phyloP scores from a whole-genome alignment of 2,888 invertebrate genomes.

The Meganola albula region DNA sequence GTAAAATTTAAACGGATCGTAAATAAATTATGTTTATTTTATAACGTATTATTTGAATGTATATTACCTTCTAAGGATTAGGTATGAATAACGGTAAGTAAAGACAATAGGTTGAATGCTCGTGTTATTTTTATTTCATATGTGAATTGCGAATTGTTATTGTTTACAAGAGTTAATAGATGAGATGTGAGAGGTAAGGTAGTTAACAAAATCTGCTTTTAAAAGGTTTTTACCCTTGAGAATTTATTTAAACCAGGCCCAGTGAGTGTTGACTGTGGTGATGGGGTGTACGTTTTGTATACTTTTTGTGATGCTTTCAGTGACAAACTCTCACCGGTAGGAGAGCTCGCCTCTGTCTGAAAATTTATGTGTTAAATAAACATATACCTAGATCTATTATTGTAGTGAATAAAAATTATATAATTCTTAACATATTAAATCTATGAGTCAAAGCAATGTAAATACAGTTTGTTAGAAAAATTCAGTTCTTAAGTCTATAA shows the following conservation, averaged over 20 bases:
- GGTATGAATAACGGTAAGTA: not conserved
- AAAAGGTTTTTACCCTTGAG: slow-evolving; percentile 54
- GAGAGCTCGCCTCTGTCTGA: slow-evolving; percentile 71
- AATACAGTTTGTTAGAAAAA: no score
- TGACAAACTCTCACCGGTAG: slow-evolving; percentile 66
- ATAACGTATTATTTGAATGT: no score
- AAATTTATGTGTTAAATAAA: no score
- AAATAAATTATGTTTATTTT: not conserved
- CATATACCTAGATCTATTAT: no score
- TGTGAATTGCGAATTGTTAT: no score
- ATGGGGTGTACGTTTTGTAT: slow-evolving; percentile 58
- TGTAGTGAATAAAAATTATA: no score
- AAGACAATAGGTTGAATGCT: no score
- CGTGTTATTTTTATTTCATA: no score
- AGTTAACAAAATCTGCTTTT: not conserved
- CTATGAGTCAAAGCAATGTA: no score
- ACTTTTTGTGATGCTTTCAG: slow-evolving; percentile 73
- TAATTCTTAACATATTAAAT: slow-evolving; percentile 7
- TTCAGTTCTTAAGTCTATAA: no score
- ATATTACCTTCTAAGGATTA: not conserved
- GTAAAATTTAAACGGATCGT: slow-evolving; percentile 29
- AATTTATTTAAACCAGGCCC: slow-evolving; percentile 55
- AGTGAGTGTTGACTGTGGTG: slow-evolving; percentile 57
- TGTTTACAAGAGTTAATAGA: no score
- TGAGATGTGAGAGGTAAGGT: slow-evolving; percentile 1